Percentiles rank a stretch among this genome's conserved stretches.
phyloP scores from a whole-genome alignment of 2,888 invertebrate species.

The Stegophylla sp. region DNA sequence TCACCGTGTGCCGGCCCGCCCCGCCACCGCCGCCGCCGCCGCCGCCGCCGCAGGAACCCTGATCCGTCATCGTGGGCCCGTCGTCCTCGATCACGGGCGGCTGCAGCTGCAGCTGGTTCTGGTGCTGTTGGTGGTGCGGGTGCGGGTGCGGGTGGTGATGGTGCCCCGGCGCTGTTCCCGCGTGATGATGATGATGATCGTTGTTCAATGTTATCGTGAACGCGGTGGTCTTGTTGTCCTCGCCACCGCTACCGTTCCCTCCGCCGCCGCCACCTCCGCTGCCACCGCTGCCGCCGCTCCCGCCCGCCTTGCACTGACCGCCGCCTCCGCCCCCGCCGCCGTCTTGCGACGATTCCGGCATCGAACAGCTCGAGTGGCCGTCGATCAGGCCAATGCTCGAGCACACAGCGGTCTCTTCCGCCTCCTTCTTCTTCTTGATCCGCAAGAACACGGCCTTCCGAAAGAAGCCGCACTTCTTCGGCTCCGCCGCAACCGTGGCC shows the following conservation, averaged over 20 bases:
- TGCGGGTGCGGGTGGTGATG: background rate
- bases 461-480: conserved; percentile 58
- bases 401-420: conserved; percentile 58
- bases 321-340: conserved; percentile 61
- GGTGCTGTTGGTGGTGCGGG: conserved; percentile 2
- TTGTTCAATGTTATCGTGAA: conserved; percentile 52
- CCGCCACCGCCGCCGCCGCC: background rate
- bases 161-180: background rate
- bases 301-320: conserved; percentile 57
- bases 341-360: conserved; percentile 60
- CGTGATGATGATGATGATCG: too few species aligned
- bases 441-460: conserved; percentile 52
- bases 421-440: conserved; percentile 57
- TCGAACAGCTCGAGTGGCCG: conserved; percentile 60
- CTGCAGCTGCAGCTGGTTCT: background rate
- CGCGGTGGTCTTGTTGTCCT: conserved; percentile 56
- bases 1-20: conserved; percentile 45
- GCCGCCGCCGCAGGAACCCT: background rate
- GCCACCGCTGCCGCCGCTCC: conserved; percentile 59
- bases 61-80: conserved; percentile 39
- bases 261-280: conserved; percentile 59
- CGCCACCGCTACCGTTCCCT: conserved; percentile 29
- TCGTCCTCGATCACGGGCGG: conserved; percentile 42
- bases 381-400: conserved; percentile 60
- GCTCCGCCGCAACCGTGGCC: conserved; percentile 40